Percentiles rank a stretch among this genome's conserved stretches.
These are phyloP conservation scores for Eupeodes luniger DNA, from an alignment of 2,888 invertebrate species.

Conservation along the genomic window DNA sequence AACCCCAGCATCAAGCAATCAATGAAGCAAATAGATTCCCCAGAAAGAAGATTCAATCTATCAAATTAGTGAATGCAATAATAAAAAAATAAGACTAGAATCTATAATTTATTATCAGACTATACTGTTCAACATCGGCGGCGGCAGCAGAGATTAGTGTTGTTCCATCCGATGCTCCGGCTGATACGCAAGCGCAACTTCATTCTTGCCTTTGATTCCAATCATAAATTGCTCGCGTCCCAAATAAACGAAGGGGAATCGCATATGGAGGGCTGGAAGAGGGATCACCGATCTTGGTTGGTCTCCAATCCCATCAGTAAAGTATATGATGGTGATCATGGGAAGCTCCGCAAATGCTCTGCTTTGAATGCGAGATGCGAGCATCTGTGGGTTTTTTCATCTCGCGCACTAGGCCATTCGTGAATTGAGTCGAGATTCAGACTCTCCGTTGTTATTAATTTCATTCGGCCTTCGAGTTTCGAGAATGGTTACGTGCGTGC, in stretches of 20 bases:
- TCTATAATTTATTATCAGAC: constrained; percentile 75
- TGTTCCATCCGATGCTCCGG: constrained; percentile 19
- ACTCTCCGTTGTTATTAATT: constrained; percentile 73
- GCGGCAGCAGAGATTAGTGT: constrained; percentile 64
- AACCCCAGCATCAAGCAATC: constrained; percentile 60
- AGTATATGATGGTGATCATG: constrained; percentile 37
- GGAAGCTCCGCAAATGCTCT: constrained; percentile 40
- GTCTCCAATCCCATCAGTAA: constrained; percentile 33
- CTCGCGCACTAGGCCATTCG: constrained; percentile 54
- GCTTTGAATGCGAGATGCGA: neutral
- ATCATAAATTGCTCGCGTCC: constrained; percentile 74
- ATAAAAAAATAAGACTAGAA: constrained; percentile 41
- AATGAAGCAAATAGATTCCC: constrained; percentile 74
- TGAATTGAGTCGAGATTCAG: constrained; percentile 63
- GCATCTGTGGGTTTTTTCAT: constrained; percentile 56
- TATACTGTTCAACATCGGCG: constrained; percentile 24
- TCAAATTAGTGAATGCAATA: constrained; percentile 70
- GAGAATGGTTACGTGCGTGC: constrained; percentile 54
- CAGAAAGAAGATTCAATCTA: constrained; percentile 76
- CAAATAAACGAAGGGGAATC: constrained; percentile 44
- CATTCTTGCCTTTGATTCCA: constrained; percentile 72
- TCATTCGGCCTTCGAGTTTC: constrained; percentile 69
- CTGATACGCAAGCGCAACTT: constrained; percentile 55
- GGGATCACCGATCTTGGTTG: constrained; percentile 33
- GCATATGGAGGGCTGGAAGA: constrained; percentile 40